These are phyloP conservation scores for Cepaea hortensis DNA, from an alignment of 2,888 invertebrate species.

Conservation along the genomic window DNA sequence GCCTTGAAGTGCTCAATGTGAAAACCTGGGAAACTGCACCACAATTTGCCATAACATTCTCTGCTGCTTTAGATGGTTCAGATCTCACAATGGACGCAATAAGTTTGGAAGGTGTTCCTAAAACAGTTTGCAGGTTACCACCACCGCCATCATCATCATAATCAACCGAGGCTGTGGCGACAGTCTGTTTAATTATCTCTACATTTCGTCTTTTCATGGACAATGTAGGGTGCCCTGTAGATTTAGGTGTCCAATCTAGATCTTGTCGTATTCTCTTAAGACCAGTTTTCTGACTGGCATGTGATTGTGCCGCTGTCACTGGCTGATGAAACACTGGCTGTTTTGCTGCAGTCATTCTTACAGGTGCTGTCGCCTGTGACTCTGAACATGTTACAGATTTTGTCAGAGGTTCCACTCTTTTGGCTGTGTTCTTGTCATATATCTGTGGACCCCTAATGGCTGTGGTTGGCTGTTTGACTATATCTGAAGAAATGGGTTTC, in stretches of 20 bases:
- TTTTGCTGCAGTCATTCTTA: too few species aligned
- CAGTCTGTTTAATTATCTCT: conserved; percentile 17
- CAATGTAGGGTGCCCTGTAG: neutral
- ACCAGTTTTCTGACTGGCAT: neutral
- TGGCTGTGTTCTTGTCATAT: neutral
- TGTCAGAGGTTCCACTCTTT: neutral
- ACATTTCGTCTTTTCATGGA: neutral
- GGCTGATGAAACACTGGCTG: too few species aligned
- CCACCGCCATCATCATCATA: conserved; percentile 29
- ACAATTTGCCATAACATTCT: neutral
- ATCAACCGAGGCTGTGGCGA: neutral
- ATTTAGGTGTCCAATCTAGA: conserved; percentile 34
- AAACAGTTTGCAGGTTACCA: conserved; percentile 16
- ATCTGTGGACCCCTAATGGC: neutral
- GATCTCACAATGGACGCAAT: conserved; percentile 43
- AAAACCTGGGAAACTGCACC: neutral
- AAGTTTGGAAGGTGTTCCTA: conserved; percentile 42
- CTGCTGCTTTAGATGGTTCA: conserved; percentile 13
- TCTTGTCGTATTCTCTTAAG: neutral
- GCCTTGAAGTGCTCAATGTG: neutral
- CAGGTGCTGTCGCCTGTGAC: neutral
- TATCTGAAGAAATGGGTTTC: neutral
- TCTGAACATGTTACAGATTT: neutral
- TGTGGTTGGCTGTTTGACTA: neutral
- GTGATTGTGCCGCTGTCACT: neutral